Conservation (phyloP, 2,113 vertebrate species). For the Entelurus aequoreus region DNA sequence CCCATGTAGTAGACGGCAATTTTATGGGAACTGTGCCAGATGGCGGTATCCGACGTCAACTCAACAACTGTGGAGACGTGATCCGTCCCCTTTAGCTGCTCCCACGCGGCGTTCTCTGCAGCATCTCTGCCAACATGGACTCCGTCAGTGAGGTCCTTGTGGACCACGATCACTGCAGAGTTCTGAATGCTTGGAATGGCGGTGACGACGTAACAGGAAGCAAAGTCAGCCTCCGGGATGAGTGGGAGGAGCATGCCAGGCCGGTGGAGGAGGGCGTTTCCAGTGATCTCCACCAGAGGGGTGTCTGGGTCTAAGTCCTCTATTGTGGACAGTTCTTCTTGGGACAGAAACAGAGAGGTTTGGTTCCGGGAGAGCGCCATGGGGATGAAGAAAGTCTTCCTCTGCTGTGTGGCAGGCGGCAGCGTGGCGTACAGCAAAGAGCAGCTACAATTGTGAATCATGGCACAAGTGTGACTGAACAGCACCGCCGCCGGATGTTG, state of each 20-base stretch:
- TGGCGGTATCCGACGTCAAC: rapidly evolving
- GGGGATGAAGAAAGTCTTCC: slow-evolving; percentile 38
- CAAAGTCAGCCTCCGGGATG: slow-evolving; percentile 45
- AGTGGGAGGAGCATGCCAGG: slow-evolving; percentile 46
- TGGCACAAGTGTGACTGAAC: slow-evolving; percentile 54
- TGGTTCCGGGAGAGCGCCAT: rapidly evolving
- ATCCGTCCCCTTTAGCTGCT: neutral
- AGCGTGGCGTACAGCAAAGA: slow-evolving; percentile 44
- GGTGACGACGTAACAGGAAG: slow-evolving; percentile 44
- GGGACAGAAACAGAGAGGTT: slow-evolving; percentile 24
- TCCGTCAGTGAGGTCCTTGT: rapidly evolving
- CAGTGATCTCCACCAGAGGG: rapidly evolving
- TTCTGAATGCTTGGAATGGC: rapidly evolving
- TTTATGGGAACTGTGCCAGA: slow-evolving; percentile 57
- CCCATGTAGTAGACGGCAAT: slow-evolving; percentile 58
- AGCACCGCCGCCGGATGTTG: slow-evolving; percentile 26
- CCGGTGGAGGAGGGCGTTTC: slow-evolving; percentile 5
- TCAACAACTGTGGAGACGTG: rapidly evolving
- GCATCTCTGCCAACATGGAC: rapidly evolving
- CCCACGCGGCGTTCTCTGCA: neutral
- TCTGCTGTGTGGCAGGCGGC: neutral
- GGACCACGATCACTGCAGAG: slow-evolving; percentile 43
- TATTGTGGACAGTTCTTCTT: rapidly evolving
- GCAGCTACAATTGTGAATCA: slow-evolving; percentile 37
- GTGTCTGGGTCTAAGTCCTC: rapidly evolving